These are phyloP conservation scores for Saccostrea glomerata DNA, from an alignment of 1,140 invertebrate species.

Conservation along the genomic window DNA sequence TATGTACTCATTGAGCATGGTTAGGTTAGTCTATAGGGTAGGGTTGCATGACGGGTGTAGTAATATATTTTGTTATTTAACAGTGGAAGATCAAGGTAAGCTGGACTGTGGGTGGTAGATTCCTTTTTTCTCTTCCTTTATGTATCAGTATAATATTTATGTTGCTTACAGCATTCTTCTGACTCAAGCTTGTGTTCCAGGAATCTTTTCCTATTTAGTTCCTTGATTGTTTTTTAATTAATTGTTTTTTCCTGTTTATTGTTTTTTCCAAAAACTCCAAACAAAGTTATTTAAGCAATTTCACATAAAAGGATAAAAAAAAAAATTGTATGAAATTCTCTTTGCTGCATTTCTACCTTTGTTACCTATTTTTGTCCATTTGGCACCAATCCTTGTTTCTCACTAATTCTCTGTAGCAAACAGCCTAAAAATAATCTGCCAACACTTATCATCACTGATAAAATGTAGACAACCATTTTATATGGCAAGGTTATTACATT, in stretches of 20 bases:
- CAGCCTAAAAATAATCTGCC: too few relatives aligned
- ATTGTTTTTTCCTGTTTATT: not conserved
- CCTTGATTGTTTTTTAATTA: not conserved
- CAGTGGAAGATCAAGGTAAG: constrained; percentile 30
- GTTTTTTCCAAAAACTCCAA: too few relatives aligned
- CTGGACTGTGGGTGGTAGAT: not conserved
- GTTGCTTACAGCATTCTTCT: not conserved
- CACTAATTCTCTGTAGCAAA: too few relatives aligned
- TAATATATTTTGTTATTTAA: constrained; percentile 7
- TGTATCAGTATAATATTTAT: not conserved
- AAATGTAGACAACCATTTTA: too few relatives aligned
- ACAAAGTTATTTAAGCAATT: too few relatives aligned
- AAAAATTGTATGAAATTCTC: too few relatives aligned
- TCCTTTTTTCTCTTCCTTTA: not conserved
- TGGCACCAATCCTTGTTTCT: too few relatives aligned
- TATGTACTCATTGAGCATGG: not conserved
- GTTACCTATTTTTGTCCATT: too few relatives aligned
- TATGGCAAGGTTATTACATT: too few relatives aligned
- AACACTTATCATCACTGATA: too few relatives aligned
- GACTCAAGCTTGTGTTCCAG: not conserved
- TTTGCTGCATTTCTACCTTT: too few relatives aligned
- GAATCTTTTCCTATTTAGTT: not conserved
- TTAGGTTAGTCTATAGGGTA: not conserved
- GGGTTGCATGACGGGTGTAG: not conserved
- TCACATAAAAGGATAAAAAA: too few relatives aligned